A percentile compares a stretch with the other conserved stretches of the same genome.
Conservation (phyloP, 2,797 vertebrate genomes). For the Sebastes matsubarae region DNA sequence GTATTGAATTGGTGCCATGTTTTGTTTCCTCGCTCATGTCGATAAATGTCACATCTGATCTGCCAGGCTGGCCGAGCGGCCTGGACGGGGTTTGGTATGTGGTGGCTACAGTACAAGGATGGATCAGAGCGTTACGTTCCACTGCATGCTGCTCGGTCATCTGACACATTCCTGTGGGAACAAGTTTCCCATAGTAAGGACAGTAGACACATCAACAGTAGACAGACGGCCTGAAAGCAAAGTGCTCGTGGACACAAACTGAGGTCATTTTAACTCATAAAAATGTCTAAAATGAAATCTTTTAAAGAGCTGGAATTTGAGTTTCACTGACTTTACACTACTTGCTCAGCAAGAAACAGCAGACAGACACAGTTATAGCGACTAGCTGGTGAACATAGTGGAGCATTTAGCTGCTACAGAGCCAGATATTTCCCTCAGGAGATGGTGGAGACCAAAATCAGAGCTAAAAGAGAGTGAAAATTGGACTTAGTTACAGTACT, state of each 20-base stretch:
- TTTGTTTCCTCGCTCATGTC: conserved; percentile 23
- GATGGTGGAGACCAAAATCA: neutral
- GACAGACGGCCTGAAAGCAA: neutral
- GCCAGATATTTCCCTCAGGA: neutral
- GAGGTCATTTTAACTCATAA: neutral
- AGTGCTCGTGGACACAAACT: neutral
- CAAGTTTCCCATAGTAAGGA: conserved; percentile 1
- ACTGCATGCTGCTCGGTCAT: conserved; percentile 44
- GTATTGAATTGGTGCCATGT: conserved; percentile 35
- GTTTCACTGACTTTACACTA: neutral
- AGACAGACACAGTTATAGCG: neutral
- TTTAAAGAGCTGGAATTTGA: neutral
- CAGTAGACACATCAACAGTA: conserved; percentile 16
- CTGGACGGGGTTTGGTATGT: conserved; percentile 48
- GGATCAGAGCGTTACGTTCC: conserved; percentile 49
- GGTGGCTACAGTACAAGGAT: conserved; percentile 20
- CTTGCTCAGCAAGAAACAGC: neutral
- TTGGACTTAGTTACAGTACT: neutral
- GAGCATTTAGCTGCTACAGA: neutral
- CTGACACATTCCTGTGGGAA: conserved; percentile 66
- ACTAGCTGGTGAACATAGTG: neutral
- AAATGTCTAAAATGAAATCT: neutral
- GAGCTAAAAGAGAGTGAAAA: neutral
- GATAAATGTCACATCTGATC: conserved; percentile 49
- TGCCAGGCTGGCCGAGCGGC: neutral